These are phyloP conservation scores for Danio choprae DNA, from an alignment of 2,797 vertebrate genomes.

Conservation along the genomic window DNA sequence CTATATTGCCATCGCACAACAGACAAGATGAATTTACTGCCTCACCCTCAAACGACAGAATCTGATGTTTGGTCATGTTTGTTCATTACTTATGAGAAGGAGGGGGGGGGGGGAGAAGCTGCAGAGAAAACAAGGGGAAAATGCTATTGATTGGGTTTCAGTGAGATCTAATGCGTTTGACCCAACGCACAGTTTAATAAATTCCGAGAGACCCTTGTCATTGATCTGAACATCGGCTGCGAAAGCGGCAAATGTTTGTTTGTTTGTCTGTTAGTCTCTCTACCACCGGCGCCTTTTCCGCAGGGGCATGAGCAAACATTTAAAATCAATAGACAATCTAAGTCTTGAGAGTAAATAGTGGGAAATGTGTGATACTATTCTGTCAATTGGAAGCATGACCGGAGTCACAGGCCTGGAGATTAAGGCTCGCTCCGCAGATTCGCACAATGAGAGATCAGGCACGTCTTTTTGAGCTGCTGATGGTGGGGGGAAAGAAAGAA, in stretches of 20 bases:
- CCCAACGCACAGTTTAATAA: slow-evolving; percentile 80
- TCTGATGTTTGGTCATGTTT: slow-evolving; percentile 85
- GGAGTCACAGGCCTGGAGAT: slow-evolving; percentile 76
- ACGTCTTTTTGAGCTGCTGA: slow-evolving; percentile 71
- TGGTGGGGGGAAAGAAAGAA: slow-evolving; percentile 72
- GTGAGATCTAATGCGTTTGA: slow-evolving; percentile 80
- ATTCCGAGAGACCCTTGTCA: slow-evolving; percentile 81
- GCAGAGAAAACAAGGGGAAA: slow-evolving; percentile 76
- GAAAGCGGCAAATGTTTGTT: slow-evolving; percentile 75
- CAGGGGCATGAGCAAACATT: slow-evolving; percentile 85
- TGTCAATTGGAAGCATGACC: slow-evolving; percentile 79
- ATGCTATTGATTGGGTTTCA: slow-evolving; percentile 82
- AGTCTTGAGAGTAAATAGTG: slow-evolving; percentile 86
- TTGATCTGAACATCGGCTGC: slow-evolving; percentile 78
- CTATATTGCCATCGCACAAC: slow-evolving; percentile 78
- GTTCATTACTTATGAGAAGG: slow-evolving; percentile 79
- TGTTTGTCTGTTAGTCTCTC: slow-evolving; percentile 76
- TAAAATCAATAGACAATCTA: slow-evolving; percentile 93
- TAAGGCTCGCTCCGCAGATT: slow-evolving; percentile 75
- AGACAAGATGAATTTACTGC: slow-evolving; percentile 75
- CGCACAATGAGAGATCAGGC: slow-evolving; percentile 70
- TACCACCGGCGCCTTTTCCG: slow-evolving; percentile 51
- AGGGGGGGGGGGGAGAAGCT: slow-evolving; percentile 59
- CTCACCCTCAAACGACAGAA: slow-evolving; percentile 77
- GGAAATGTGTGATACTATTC: slow-evolving; percentile 83